These are phyloP conservation scores for Phacellophora camtschatica DNA, from an alignment of 30 jellyfish, hydroid and myxozoan genomes.

Conservation along the genomic window DNA sequence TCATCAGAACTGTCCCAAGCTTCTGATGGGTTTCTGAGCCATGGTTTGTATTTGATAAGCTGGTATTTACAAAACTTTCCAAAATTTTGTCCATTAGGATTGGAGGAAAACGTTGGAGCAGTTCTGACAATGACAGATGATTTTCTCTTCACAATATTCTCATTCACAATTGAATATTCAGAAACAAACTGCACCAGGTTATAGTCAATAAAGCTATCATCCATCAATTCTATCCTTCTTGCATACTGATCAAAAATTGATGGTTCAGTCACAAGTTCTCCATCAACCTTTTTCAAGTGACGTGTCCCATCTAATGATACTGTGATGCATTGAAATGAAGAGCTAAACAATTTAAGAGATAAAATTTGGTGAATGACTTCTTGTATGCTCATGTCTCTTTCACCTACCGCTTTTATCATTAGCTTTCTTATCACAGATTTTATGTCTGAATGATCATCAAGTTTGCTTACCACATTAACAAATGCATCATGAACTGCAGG, in stretches of 20 bases:
- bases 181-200: constrained; percentile 35
- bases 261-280: constrained; percentile 8
- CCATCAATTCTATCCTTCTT: constrained; percentile 10
- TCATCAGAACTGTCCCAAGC: constrained; percentile 4
- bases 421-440: constrained; percentile 27
- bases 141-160: constrained; percentile 10
- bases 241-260: constrained; percentile 40
- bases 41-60: constrained; percentile 37
- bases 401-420: constrained; percentile 64
- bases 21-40: constrained; percentile 16
- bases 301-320: constrained; percentile 43
- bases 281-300: constrained; percentile 8
- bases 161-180: constrained; percentile 8
- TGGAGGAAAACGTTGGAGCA: constrained; percentile 3
- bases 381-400: constrained; percentile 64
- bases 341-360: constrained; percentile 39
- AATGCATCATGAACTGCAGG: constrained; percentile 41
- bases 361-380: constrained; percentile 70
- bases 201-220: not conserved
- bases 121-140: constrained; percentile 34
- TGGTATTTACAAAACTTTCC: constrained; percentile 19
- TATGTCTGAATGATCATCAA: not conserved
- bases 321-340: constrained; percentile 39
- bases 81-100: constrained; percentile 32
- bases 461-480: constrained; percentile 33